Conservation (phyloP, 1,140 invertebrate genomes). For the Gonioctena quinquepunctata region DNA sequence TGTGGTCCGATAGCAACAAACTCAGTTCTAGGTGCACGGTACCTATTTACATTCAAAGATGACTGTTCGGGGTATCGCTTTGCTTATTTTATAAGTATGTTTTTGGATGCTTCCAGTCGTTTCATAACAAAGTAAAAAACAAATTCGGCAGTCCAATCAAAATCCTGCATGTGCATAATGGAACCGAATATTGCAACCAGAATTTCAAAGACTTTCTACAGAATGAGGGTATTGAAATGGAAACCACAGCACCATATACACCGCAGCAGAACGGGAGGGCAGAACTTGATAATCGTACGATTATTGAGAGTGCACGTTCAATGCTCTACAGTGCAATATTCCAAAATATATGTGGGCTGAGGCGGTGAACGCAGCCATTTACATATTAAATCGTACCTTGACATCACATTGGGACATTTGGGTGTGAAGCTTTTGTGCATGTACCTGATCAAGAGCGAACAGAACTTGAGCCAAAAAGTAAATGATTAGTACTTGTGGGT, state of each 20-base stretch:
- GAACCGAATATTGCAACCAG: neutral
- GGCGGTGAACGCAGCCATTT: conserved; percentile 54
- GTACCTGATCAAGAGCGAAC: conserved; percentile 32
- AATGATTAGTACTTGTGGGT: conserved; percentile 32
- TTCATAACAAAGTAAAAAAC: conserved; percentile 22
- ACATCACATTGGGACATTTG: conserved; percentile 46
- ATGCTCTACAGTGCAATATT: conserved; percentile 47
- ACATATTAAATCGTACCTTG: conserved; percentile 53
- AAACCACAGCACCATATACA: conserved; percentile 43
- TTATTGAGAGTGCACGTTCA: conserved; percentile 47
- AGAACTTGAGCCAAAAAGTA: conserved; percentile 33
- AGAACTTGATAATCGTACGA: conserved; percentile 54
- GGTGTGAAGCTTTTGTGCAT: conserved; percentile 37
- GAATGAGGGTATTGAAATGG: conserved; percentile 34
- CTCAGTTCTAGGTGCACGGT: too few relatives aligned
- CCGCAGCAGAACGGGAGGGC: conserved; percentile 55
- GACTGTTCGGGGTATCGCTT: neutral
- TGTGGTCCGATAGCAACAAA: conserved; percentile 25
- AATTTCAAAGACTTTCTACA: too few relatives aligned
- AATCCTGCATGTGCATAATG: neutral
- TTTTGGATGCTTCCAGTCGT: neutral
- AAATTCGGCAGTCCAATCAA: neutral
- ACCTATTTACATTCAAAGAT: neutral
- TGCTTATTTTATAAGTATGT: neutral
- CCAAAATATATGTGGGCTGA: conserved; percentile 53